Evolutionary conservation across 2,888 invertebrate genomes (phyloP).

Genomic region (Lycocerus yunnanus): DNA sequence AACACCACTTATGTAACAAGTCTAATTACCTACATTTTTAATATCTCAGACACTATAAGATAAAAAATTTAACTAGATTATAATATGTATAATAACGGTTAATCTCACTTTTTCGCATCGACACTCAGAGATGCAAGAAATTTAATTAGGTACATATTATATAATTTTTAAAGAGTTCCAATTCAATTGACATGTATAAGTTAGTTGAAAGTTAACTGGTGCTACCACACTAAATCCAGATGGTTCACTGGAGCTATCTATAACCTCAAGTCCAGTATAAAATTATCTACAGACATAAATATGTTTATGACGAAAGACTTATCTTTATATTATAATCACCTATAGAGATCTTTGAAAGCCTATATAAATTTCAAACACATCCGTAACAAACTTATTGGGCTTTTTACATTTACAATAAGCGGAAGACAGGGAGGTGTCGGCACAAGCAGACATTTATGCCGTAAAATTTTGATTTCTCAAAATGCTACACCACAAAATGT

Average conservation of each 20-base stretch:
- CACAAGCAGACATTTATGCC: conserved; percentile 22
- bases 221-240: conserved; percentile 38
- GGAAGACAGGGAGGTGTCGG: conserved; percentile 32
- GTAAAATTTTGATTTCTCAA: conserved; percentile 28
- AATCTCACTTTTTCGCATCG: conserved; percentile 61
- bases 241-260: conserved; percentile 38
- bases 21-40: conserved; percentile 42
- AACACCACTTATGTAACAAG: conserved; percentile 29
- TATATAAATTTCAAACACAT: conserved; percentile 35
- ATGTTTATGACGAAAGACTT: conserved; percentile 52
- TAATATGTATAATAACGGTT: conserved; percentile 42
- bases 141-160: conserved; percentile 32
- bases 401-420: conserved; percentile 27
- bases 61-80: conserved; percentile 57
- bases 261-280: conserved; percentile 51
- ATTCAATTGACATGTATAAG: conserved; percentile 50
- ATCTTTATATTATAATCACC: conserved; percentile 42
- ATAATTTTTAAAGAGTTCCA: conserved; percentile 28
- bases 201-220: conserved; percentile 44
- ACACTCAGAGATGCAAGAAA: conserved; percentile 54
- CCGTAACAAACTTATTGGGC: conserved; percentile 22
- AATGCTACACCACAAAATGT: conserved; percentile 11
- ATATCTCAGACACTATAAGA: conserved; percentile 43
- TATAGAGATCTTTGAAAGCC: conserved; percentile 53
- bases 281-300: conserved; percentile 53